Percentiles rank a stretch among this genome's conserved stretches.
These are phyloP conservation scores for Hirudo medicinalis DNA, from an alignment of 1,140 invertebrate species.

Conservation along the genomic window DNA sequence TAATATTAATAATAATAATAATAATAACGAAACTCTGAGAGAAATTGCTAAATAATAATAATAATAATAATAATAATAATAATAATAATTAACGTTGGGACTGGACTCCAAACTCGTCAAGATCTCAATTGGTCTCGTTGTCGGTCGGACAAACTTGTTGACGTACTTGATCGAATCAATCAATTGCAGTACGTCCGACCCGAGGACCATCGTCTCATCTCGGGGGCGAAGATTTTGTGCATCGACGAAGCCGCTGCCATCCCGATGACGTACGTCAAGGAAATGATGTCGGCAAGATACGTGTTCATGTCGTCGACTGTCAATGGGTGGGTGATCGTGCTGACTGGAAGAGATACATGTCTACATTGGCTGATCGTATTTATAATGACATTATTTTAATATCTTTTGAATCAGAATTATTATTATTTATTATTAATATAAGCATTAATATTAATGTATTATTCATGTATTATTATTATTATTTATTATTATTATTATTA, in stretches of 20 bases:
- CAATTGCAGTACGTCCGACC: constrained; percentile 76
- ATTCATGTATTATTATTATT: too few relatives aligned
- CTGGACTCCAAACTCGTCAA: too few relatives aligned
- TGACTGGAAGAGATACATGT: neutral
- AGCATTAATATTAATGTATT: too few relatives aligned
- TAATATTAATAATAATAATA: neutral
- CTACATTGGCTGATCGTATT: neutral
- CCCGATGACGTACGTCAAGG: constrained; percentile 79
- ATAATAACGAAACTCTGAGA: too few relatives aligned
- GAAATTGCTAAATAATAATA: too few relatives aligned
- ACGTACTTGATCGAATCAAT: neutral
- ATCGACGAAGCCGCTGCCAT: constrained; percentile 99
- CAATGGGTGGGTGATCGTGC: constrained; percentile 54
- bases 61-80: too few relatives aligned
- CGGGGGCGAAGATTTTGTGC: constrained; percentile 82
- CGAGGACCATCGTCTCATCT: constrained; percentile 67
- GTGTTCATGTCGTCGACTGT: constrained; percentile 94
- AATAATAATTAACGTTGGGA: too few relatives aligned
- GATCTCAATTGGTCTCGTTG: too few relatives aligned
- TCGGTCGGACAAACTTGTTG: neutral
- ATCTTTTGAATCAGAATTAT: too few relatives aligned
- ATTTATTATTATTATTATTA: too few relatives aligned
- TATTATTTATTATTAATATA: too few relatives aligned
- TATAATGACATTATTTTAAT: neutral
- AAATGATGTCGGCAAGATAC: constrained; percentile 65